Percentiles rank a stretch among this genome's conserved stretches.
Conservation (phyloP, 2,888 invertebrate species). For the Dryadula phaetusa region DNA sequence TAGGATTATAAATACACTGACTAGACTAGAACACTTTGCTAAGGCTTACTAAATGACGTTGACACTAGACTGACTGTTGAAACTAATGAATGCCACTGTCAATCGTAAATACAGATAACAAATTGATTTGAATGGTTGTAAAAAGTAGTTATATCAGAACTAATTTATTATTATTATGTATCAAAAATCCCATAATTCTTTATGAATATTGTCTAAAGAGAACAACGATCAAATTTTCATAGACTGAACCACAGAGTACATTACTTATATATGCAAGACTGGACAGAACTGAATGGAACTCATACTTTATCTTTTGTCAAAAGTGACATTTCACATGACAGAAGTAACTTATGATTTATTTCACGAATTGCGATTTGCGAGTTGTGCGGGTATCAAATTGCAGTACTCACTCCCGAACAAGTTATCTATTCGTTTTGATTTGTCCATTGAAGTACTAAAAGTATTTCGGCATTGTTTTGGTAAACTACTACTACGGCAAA, state of each 20-base stretch:
- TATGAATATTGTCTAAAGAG: too few species aligned
- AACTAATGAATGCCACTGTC: too few species aligned
- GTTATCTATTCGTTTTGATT: neutral
- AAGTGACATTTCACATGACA: slow-evolving; percentile 1
- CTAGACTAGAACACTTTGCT: slow-evolving; percentile 7
- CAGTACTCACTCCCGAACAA: slow-evolving; percentile 10
- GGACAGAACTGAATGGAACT: too few species aligned
- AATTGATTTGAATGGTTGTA: too few species aligned
- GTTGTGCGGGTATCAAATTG: slow-evolving; percentile 19
- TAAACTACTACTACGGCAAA: neutral
- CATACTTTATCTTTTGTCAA: too few species aligned
- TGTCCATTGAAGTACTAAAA: neutral
- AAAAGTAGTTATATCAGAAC: too few species aligned
- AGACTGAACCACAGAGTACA: too few species aligned
- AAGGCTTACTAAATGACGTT: slow-evolving; percentile 19
- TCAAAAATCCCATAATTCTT: too few species aligned
- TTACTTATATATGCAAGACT: too few species aligned
- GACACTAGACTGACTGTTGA: neutral
- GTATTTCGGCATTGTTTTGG: slow-evolving; percentile 29
- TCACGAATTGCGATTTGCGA: slow-evolving; percentile 11
- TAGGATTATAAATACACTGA: slow-evolving; percentile 6
- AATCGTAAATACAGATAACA: too few species aligned
- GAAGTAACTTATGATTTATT: slow-evolving; percentile 16
- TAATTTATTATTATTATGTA: too few species aligned
- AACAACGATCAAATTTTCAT: too few species aligned